Evolutionary conservation across 92 coral and sea anemone species (phyloP), one percentile per base, ranked within the genome.

Genomic region (Epizoanthus stellaris): DNA sequence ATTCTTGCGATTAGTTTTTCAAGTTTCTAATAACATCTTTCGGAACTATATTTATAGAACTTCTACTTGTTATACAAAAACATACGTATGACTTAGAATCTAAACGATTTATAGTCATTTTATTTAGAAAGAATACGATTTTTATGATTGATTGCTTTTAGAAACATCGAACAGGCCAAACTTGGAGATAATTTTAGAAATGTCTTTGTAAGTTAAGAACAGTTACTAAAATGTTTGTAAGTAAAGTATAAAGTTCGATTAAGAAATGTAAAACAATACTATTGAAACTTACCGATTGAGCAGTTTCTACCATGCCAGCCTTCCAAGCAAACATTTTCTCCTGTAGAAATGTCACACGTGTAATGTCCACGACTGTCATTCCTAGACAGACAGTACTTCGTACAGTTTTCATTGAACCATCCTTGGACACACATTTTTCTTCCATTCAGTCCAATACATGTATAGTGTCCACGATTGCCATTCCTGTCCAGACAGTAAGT

Each of bases 271-370:
- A 21, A 21, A 14, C 17, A 16, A 67, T 42, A n/a, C 8, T 30
- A 42, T 16, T n/a, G 3, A 17, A 69, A 69, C 53, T 4, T 61
- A 77, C 82, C 82, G 23, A 65, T 14, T 45, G 88, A 75, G 68
- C 93, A 85, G 6, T 77, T 80, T 17, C 47, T 4, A 19, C 92
- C 92, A 68, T 85, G 81, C 89, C 89, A 89, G 34, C 73, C 77
- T 23, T 47, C 70, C 49, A 21, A 16, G 73, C 92, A 86, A 80
- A 69, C 61, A 15, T 70, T 86, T n/a, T 47, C 66, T 49, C 89
- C 89, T 40, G 71, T 67, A 58, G 16, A 4, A 8, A 11, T 54
- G 53, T 86, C 73, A 56, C 92, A 89, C n/a, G 67, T 53, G 67
- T 85, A 89, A 25, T 89, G 89, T 19, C 86, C 89, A 3, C 6